Evolutionary conservation across 1,140 invertebrate genomes (phyloP).

Genomic region (Contarinia nasturtii): DNA sequence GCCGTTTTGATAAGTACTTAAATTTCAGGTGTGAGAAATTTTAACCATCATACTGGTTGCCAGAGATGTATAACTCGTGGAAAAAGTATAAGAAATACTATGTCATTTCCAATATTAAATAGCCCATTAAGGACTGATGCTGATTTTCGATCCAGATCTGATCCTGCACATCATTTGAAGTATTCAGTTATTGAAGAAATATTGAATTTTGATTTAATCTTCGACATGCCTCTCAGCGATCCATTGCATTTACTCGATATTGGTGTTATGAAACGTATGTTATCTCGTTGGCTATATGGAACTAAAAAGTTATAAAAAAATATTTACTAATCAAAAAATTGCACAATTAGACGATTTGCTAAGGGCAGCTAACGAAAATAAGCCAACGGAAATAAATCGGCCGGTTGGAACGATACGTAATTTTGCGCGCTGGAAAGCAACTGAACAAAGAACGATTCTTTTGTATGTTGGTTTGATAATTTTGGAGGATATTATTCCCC

Average conservation of each 20-base stretch:
- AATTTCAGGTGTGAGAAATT: no score
- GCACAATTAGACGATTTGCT: neutral
- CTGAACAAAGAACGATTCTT: conserved; percentile 9
- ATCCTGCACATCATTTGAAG: no score
- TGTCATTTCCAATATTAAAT: no score
- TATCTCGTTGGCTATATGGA: conserved; percentile 9
- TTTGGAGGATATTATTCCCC: conserved; percentile 7
- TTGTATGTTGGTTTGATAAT: conserved; percentile 10
- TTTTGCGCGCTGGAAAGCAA: conserved; percentile 9
- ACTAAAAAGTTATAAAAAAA: conserved; percentile 4
- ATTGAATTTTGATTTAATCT: no score
- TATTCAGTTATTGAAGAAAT: no score
- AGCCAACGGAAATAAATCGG: conserved; percentile 9
- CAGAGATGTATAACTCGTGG: no score
- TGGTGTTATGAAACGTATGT: conserved; percentile 10
- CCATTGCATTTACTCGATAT: conserved; percentile 12
- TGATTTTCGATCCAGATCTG: no score
- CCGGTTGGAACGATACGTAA: conserved; percentile 6
- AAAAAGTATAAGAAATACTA: no score
- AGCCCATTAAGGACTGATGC: no score
- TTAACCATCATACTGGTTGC: no score
- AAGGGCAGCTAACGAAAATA: conserved; percentile 3
- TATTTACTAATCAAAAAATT: conserved; percentile 1
- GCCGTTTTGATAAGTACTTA: no score
- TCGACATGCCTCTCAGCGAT: conserved; percentile 10